Evolutionary conservation across 2,888 invertebrate species (phyloP).

Genomic region (Scelioninae gen. 2): DNA sequence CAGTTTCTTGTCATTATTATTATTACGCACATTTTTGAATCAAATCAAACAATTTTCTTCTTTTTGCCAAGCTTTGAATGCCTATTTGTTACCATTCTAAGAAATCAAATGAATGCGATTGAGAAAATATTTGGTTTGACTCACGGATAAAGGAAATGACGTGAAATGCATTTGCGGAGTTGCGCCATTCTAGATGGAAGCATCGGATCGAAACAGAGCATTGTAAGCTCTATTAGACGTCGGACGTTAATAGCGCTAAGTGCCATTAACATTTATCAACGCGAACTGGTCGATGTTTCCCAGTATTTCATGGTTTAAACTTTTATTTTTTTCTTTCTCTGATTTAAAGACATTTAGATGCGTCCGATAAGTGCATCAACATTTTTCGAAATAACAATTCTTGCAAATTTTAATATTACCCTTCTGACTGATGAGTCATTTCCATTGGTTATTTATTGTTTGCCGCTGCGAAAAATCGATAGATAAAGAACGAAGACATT

Average conservation of each 20-base stretch:
- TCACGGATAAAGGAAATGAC: slow-evolving; percentile 6
- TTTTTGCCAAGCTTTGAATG: background rate
- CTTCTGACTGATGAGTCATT: slow-evolving; percentile 10
- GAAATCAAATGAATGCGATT: background rate
- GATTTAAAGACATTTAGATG: no score
- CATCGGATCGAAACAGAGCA: slow-evolving; percentile 5
- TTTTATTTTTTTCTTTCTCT: no score
- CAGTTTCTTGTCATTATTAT: no score
- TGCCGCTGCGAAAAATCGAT: slow-evolving; percentile 31
- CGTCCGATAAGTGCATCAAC: no score
- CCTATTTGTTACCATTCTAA: background rate
- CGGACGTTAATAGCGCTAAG: slow-evolving; percentile 16
- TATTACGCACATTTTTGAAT: no score
- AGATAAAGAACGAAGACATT: slow-evolving; percentile 1
- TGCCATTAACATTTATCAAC: slow-evolving; percentile 10
- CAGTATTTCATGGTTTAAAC: no score
- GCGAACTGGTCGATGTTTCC: background rate
- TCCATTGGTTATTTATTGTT: slow-evolving; percentile 18
- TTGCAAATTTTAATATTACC: no score
- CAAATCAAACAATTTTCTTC: no score
- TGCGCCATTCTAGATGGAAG: no score
- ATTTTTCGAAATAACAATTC: slow-evolving; percentile 9
- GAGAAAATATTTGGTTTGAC: slow-evolving; percentile 27
- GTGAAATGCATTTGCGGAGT: no score
- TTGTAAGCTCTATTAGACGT: background rate